phyloP scores from a whole-genome alignment of 2,113 vertebrate species.

The Emydura subglobosa region DNA sequence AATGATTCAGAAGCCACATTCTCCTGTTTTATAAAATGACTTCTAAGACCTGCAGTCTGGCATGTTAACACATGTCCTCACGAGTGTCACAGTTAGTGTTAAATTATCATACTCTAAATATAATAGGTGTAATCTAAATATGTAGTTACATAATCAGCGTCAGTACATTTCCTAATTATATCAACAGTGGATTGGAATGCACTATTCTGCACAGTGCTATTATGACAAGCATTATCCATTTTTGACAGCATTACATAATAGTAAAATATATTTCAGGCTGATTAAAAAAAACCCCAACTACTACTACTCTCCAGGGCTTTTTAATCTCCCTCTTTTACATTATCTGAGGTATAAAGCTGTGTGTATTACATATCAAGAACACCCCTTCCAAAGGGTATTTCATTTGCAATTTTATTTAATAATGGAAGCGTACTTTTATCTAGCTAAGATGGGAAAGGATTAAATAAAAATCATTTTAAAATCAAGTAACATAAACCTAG shows the following conservation, averaged over 20 bases:
- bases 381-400: constrained; percentile 24
- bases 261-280: constrained; percentile 42
- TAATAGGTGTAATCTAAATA: constrained; percentile 35
- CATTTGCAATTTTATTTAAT: constrained; percentile 65
- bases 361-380: constrained; percentile 37
- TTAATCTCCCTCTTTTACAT: constrained; percentile 57
- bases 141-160: not conserved
- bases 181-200: constrained; percentile 5
- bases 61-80: not conserved
- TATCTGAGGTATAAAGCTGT: constrained; percentile 55
- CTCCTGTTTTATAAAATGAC: constrained; percentile 1
- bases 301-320: not conserved
- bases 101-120: constrained; percentile 30
- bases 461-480: constrained; percentile 59
- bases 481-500: constrained; percentile 26
- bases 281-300: not conserved
- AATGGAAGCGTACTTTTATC: constrained; percentile 54
- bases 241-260: constrained; percentile 37
- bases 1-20: constrained; percentile 2
- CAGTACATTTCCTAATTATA: constrained; percentile 1
- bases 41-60: constrained; percentile 19
- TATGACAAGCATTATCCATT: constrained; percentile 21
- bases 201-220: constrained; percentile 20
- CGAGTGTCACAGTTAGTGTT: not conserved
- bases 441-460: constrained; percentile 33